phyloP scores from a whole-genome alignment of 2,797 vertebrate species.

The Halcyon leucocephala region DNA sequence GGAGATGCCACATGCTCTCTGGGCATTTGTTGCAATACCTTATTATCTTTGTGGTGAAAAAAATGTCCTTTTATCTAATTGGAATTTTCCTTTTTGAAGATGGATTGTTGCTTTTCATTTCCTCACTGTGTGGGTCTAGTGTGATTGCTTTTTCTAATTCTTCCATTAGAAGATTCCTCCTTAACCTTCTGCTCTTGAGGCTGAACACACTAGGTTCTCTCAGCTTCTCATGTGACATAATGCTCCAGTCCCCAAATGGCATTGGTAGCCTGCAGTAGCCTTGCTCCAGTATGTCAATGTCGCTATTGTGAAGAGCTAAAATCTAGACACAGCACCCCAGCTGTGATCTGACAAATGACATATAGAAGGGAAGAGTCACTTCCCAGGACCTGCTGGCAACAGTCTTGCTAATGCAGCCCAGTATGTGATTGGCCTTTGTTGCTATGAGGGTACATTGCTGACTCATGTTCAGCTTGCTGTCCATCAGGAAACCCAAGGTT shows the following conservation, averaged over 20 bases:
- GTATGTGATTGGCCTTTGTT: neutral
- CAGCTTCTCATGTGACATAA: neutral
- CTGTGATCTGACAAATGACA: neutral
- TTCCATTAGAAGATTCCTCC: neutral
- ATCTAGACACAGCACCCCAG: neutral
- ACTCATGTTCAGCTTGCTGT: neutral
- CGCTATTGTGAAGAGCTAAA: neutral
- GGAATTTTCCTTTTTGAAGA: neutral
- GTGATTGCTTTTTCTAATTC: neutral
- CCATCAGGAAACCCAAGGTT: neutral
- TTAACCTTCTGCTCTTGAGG: neutral
- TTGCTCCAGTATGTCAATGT: neutral
- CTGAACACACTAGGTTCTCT: neutral
- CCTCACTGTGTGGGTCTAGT: no score
- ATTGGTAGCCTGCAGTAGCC: neutral
- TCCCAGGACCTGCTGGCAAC: neutral
- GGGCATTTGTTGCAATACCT: neutral
- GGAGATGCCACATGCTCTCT: neutral
- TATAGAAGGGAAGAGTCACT: neutral
- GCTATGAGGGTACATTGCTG: neutral
- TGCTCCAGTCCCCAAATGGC: neutral
- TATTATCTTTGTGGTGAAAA: neutral
- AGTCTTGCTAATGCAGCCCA: neutral
- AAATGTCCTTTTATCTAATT: neutral
- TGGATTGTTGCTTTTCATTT: neutral